Percentiles rank a stretch among this genome's conserved stretches.
Conservation (phyloP, 1,140 invertebrate genomes). For the Rhyzopertha dominica region DNA sequence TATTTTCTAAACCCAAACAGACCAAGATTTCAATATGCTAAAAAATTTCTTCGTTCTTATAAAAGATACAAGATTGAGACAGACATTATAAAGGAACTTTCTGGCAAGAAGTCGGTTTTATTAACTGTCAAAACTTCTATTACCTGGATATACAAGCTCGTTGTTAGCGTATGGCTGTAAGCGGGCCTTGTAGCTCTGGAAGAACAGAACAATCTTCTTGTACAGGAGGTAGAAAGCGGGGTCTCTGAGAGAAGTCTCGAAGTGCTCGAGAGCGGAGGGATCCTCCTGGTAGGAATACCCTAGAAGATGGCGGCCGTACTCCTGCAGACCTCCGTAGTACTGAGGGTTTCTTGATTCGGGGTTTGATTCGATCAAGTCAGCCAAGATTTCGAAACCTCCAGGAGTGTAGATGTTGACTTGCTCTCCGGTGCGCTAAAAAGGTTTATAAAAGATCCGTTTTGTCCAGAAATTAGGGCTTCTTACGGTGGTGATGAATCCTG, state of each 20-base stretch:
- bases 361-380: slow-evolving; percentile 61
- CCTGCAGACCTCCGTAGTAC: slow-evolving; percentile 58
- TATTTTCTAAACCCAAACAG: too few species aligned
- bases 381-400: slow-evolving; percentile 57
- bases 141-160: slow-evolving; percentile 55
- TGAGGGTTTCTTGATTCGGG: slow-evolving; percentile 58
- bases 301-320: slow-evolving; percentile 55
- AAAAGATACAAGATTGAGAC: too few species aligned
- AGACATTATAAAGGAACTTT: too few species aligned
- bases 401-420: slow-evolving; percentile 48
- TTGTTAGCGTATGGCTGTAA: slow-evolving; percentile 55
- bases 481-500: slow-evolving; percentile 51
- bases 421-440: slow-evolving; percentile 48
- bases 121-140: too few species aligned
- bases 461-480: slow-evolving; percentile 31
- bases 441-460: slow-evolving; percentile 11
- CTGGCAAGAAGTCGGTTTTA: too few species aligned
- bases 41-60: too few species aligned
- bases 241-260: slow-evolving; percentile 59
- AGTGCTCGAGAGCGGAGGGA: slow-evolving; percentile 46
- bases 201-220: slow-evolving; percentile 51
- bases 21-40: too few species aligned
- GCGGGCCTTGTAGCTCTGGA: slow-evolving; percentile 35
- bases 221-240: slow-evolving; percentile 61
- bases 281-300: slow-evolving; percentile 45